Conservation (phyloP, 2,888 invertebrate genomes). For the Teleiodes luculella region DNA sequence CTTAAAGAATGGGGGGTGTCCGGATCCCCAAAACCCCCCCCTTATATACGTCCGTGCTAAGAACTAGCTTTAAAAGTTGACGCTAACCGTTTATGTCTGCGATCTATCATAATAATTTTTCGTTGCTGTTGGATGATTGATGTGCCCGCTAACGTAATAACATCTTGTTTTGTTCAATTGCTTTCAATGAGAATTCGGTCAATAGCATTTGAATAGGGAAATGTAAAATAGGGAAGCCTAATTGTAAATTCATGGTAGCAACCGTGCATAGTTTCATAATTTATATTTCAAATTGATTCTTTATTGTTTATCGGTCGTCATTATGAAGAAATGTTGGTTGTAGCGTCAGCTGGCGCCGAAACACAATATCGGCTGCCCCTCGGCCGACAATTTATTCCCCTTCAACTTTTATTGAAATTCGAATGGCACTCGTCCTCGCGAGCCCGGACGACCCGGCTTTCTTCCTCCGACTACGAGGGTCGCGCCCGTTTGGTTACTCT, state of each 20-base stretch:
- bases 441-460: slow-evolving; percentile 13
- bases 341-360: slow-evolving; percentile 48
- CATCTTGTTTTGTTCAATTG: neutral
- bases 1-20: too few species aligned
- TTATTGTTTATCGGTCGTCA: slow-evolving; percentile 30
- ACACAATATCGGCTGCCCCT: slow-evolving; percentile 45
- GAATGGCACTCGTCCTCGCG: slow-evolving; percentile 42
- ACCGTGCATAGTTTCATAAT: too few species aligned
- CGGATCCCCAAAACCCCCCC: too few species aligned
- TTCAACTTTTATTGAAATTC: slow-evolving; percentile 68
- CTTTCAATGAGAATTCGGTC: neutral
- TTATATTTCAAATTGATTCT: slow-evolving; percentile 6
- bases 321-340: slow-evolving; percentile 10
- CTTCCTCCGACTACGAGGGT: slow-evolving; percentile 18
- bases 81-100: slow-evolving; percentile 11
- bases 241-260: too few species aligned
- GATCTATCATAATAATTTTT: slow-evolving; percentile 1
- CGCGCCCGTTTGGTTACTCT: too few species aligned
- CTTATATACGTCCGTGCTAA: too few species aligned
- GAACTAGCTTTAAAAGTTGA: neutral
- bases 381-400: slow-evolving; percentile 56
- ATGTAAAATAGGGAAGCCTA: neutral
- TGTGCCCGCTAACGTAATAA: neutral
- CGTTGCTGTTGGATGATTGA: neutral
- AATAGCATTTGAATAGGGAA: neutral